Conservation (phyloP, 2,113 vertebrate genomes). For the Rhagologus leucostigma region DNA sequence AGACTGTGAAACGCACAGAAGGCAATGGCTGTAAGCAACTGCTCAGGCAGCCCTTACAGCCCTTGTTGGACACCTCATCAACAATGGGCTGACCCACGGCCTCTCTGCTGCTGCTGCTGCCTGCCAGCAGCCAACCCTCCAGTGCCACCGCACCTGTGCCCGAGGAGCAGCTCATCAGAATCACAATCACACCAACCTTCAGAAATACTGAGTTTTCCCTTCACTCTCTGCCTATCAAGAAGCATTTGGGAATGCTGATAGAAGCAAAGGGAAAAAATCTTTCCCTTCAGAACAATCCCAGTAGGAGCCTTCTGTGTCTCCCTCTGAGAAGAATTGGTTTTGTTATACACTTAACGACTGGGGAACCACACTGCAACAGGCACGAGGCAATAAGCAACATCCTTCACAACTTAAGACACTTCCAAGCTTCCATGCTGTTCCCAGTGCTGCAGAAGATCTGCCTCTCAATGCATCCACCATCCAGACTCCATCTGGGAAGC, state of each 20-base stretch:
- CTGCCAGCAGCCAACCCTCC: rapidly evolving
- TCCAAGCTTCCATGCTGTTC: not conserved
- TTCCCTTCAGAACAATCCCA: not conserved
- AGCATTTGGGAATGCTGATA: not conserved
- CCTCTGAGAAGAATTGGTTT: not conserved
- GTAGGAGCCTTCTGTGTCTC: not conserved
- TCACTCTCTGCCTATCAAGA: not conserved
- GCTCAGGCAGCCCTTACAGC: not conserved
- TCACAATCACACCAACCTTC: not conserved
- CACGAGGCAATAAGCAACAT: not conserved
- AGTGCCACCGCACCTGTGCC: not conserved
- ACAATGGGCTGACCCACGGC: not conserved
- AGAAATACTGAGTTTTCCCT: not conserved
- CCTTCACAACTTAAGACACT: not conserved
- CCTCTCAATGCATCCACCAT: not conserved
- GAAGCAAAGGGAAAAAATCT: not conserved
- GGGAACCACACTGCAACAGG: not conserved
- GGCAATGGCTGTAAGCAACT: not conserved
- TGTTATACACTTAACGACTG: not conserved
- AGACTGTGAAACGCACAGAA: not conserved
- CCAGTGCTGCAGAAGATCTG: not conserved
- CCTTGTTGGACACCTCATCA: not conserved
- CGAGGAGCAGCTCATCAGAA: not conserved
- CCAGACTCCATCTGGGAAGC: not conserved
- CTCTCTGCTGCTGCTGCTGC: not conserved